Percentiles rank a stretch among this genome's conserved stretches.
These are phyloP conservation scores for Gasteruption jaculator DNA, from an alignment of 2,888 invertebrate species.

Conservation along the genomic window DNA sequence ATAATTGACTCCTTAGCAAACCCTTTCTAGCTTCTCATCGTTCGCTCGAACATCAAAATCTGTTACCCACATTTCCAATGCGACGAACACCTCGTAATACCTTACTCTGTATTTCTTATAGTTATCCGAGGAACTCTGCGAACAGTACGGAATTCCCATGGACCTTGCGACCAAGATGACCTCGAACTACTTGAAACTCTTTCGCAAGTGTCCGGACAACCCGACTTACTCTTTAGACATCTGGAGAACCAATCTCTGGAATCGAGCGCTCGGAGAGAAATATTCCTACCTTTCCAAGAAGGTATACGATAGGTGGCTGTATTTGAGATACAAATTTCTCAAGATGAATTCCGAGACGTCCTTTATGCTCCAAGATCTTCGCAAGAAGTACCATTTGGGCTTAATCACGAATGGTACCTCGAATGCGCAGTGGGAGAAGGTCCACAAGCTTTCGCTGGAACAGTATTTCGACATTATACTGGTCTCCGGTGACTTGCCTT, in stretches of 20 bases:
- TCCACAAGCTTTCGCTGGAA: constrained; percentile 65
- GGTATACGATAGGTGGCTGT: constrained; percentile 74
- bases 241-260: constrained; percentile 78
- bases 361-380: constrained; percentile 65
- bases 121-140: constrained; percentile 58
- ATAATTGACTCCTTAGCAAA: too few species aligned
- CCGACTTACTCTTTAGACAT: constrained; percentile 66
- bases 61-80: too few species aligned
- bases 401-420: constrained; percentile 86
- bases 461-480: constrained; percentile 75
- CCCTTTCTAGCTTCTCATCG: too few species aligned
- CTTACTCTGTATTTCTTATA: constrained; percentile 46
- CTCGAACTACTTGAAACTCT: constrained; percentile 67
- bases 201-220: constrained; percentile 79
- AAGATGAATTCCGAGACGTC: constrained; percentile 66
- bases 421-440: constrained; percentile 85
- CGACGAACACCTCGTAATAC: too few species aligned
- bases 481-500: constrained; percentile 79
- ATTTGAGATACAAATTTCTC: constrained; percentile 73
- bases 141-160: constrained; percentile 64
- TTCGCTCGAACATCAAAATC: too few species aligned
- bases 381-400: constrained; percentile 71
- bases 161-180: constrained; percentile 65
- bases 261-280: constrained; percentile 69
- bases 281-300: constrained; percentile 68